Percentiles rank a stretch among this genome's conserved stretches.
Evolutionary conservation across 2,888 invertebrate species (phyloP).

Genomic region (Chesias legatella): DNA sequence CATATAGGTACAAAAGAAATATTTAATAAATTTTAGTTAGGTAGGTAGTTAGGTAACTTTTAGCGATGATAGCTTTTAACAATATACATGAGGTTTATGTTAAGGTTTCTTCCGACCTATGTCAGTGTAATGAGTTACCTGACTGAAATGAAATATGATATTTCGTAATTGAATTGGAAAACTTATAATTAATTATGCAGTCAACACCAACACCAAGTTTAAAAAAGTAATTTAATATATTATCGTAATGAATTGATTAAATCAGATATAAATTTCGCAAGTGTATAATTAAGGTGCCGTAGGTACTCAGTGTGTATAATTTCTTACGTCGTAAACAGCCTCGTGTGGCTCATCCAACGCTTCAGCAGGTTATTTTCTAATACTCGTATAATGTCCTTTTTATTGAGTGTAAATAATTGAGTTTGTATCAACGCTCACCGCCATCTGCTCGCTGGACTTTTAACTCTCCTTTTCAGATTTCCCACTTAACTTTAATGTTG

Average conservation of each 20-base stretch:
- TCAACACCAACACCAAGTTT: too few relatives aligned
- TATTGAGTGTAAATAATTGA: constrained; percentile 80
- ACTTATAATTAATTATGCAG: too few relatives aligned
- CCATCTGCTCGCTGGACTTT: constrained; percentile 67
- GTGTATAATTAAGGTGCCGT: constrained; percentile 9
- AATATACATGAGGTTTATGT: too few relatives aligned
- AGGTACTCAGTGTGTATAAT: constrained; percentile 29
- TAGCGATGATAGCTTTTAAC: too few relatives aligned
- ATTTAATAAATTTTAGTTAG: too few relatives aligned
- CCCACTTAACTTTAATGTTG: constrained; percentile 77
- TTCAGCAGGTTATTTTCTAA: constrained; percentile 70
- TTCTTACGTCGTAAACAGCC: constrained; percentile 50
- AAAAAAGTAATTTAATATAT: neutral
- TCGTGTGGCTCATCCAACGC: constrained; percentile 41
- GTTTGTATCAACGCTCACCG: constrained; percentile 72
- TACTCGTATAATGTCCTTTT: constrained; percentile 76
- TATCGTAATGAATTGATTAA: neutral
- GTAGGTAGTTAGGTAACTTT: too few relatives aligned
- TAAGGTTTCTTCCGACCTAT: too few relatives aligned
- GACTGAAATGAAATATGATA: too few relatives aligned
- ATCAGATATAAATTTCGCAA: neutral
- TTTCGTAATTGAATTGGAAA: too few relatives aligned
- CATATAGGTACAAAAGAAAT: too few relatives aligned
- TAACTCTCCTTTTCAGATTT: constrained; percentile 77
- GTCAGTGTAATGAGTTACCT: too few relatives aligned